phyloP scores from a whole-genome alignment of 2,797 vertebrate species.

The Tarsius wallacei region DNA sequence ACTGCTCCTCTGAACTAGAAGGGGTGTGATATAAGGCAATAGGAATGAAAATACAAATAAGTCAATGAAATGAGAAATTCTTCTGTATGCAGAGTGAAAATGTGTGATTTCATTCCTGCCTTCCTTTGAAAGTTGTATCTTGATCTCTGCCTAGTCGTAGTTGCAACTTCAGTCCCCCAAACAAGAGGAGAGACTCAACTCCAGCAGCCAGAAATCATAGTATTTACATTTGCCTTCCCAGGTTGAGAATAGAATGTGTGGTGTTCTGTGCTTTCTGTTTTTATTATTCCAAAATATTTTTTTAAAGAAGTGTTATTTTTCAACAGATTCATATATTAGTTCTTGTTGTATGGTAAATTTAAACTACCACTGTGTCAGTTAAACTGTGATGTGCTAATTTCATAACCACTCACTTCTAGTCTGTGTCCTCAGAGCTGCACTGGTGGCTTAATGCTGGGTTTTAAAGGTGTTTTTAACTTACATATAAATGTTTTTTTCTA shows the following conservation, averaged over 20 bases:
- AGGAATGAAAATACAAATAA: slow-evolving; percentile 54
- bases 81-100: slow-evolving; percentile 65
- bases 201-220: slow-evolving; percentile 79
- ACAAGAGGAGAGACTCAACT: slow-evolving; percentile 68
- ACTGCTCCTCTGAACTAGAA: slow-evolving; percentile 63
- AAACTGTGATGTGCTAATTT: slow-evolving; percentile 87
- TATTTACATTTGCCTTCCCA: slow-evolving; percentile 85
- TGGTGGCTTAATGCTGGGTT: slow-evolving; percentile 87
- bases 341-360: slow-evolving; percentile 85
- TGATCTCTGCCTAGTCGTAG: slow-evolving; percentile 78
- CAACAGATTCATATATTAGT: slow-evolving; percentile 88
- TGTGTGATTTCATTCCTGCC: slow-evolving; percentile 72
- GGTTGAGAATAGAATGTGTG: slow-evolving; percentile 83
- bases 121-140: slow-evolving; percentile 76
- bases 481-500: slow-evolving; percentile 90
- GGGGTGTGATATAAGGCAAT: slow-evolving; percentile 43
- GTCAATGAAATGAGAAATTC: slow-evolving; percentile 68
- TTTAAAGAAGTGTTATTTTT: slow-evolving; percentile 92
- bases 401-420: slow-evolving; percentile 86
- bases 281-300: slow-evolving; percentile 91
- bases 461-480: slow-evolving; percentile 91
- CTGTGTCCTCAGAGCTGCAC: slow-evolving; percentile 86
- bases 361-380: slow-evolving; percentile 87
- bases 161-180: slow-evolving; percentile 47
- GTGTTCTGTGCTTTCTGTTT: slow-evolving; percentile 89